Base-by-base conservation (phyloP, 1,140 invertebrate genomes). In the Brevipalpus yothersi region DNA sequence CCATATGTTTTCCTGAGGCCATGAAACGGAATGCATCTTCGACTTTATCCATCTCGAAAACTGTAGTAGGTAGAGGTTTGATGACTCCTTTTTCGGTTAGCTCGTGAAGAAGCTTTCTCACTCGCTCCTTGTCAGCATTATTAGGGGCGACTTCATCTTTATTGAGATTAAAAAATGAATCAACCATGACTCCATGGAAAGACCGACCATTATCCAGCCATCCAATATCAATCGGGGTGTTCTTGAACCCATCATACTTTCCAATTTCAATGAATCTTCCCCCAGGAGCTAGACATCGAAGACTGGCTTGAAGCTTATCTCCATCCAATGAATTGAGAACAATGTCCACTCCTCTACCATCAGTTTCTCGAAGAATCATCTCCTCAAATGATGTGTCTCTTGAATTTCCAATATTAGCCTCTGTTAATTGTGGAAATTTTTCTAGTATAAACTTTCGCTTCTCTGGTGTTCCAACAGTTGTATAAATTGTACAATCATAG, bases 231-330 rank as follows among this genome's bases (percentile, higher is more conserved):
- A 95, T 68, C 4, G 79, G 71, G 10, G 77, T 81, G 69, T 96
- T 87, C 66, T 91, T 91, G 9, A 86, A 87, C 31, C 96, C 72
- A 75, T 97, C 91, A 63, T 83, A 88, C 73, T 97, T 97, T 62
- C 92, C 93, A 66, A 97, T 96, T 75, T 97, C 93, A 31, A 94
- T 74, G 75, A 96, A 97, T 42, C 89, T 78, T 41, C 90, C 92
- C 67, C 89, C 84, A 49, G 80, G 74, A 0, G 86, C 87, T 42
- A 96, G 72, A 69, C 92, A 91, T 60, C 89, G 78, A 9, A 96
- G 73, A 59, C 87, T 89, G 2, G 91, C 91, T 70, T 86, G 85
- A 15, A 97, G 66, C 68, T 81, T 81, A 31, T 82, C 79, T 63
- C 80, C 80, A 15, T 79, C 72, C 13, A 82, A 67, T 0, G 80